Evolutionary conservation across 2,888 invertebrate genomes (phyloP).

Genomic region (Aelia acuminata): DNA sequence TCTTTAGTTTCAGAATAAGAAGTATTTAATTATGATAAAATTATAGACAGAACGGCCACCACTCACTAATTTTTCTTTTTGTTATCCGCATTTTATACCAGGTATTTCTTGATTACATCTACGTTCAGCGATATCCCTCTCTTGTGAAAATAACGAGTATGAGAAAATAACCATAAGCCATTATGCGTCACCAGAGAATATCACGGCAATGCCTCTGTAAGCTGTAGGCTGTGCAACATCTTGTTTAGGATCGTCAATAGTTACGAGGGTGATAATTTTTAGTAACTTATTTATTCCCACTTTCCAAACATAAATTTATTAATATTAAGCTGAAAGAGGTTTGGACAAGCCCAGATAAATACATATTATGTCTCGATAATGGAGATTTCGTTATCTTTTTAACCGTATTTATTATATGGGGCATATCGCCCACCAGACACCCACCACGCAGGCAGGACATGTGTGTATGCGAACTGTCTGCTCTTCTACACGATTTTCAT

Average conservation of each 20-base stretch:
- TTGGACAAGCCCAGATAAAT: background rate
- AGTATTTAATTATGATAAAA: too few species aligned
- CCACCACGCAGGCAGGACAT: background rate
- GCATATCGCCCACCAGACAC: background rate
- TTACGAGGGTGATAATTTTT: background rate
- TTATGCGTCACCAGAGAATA: background rate
- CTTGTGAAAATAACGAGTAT: too few species aligned
- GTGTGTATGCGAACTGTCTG: background rate
- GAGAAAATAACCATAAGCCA: background rate
- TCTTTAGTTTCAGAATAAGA: too few species aligned
- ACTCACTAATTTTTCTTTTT: too few species aligned
- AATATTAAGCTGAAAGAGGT: background rate
- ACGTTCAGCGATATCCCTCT: too few species aligned
- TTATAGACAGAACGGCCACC: too few species aligned
- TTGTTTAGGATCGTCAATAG: background rate
- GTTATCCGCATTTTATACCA: too few species aligned
- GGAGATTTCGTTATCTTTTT: conserved; percentile 14
- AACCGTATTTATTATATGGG: background rate
- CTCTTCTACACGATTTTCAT: background rate
- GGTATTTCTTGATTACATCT: too few species aligned
- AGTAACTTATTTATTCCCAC: background rate
- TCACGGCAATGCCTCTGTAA: background rate
- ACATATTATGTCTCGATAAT: background rate
- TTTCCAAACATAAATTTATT: background rate
- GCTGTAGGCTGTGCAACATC: background rate